These are phyloP conservation scores for Pipistrellus pipistrellus DNA, from an alignment of 2,797 vertebrate species.

Conservation along the genomic window DNA sequence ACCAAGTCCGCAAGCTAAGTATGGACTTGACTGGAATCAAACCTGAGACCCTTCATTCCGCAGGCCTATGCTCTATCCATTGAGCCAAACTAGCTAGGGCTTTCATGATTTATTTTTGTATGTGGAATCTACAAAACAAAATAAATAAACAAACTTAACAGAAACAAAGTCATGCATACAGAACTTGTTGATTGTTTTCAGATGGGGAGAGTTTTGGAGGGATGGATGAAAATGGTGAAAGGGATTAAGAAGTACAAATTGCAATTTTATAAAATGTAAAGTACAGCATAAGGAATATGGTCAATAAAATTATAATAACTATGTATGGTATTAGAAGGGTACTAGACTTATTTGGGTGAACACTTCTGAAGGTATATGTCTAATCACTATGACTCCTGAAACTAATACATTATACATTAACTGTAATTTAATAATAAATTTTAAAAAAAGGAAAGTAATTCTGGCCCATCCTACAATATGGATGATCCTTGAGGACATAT, in stretches of 20 bases:
- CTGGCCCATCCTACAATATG: neutral
- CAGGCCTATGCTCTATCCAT: no score
- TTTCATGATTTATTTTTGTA: neutral
- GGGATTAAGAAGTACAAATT: neutral
- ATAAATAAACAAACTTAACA: neutral
- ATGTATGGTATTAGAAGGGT: neutral
- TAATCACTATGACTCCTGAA: neutral
- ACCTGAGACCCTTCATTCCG: no score
- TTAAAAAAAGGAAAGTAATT: neutral
- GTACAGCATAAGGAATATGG: neutral
- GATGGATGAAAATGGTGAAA: neutral
- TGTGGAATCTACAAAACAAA: neutral
- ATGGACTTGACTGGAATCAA: no score
- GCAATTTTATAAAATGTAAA: neutral
- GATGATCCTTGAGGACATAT: neutral
- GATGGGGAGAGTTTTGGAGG: neutral
- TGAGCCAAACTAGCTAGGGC: no score
- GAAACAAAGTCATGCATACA: neutral
- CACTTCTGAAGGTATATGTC: neutral
- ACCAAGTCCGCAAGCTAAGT: no score
- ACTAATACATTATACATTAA: neutral
- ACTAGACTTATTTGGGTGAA: neutral
- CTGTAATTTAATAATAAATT: no score
- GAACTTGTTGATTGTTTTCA: neutral
- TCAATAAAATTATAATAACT: neutral